Percentiles rank a stretch among this genome's conserved stretches.
phyloP scores from a whole-genome alignment of 2,888 invertebrate genomes.

The Drosophila parthenogenetica region DNA sequence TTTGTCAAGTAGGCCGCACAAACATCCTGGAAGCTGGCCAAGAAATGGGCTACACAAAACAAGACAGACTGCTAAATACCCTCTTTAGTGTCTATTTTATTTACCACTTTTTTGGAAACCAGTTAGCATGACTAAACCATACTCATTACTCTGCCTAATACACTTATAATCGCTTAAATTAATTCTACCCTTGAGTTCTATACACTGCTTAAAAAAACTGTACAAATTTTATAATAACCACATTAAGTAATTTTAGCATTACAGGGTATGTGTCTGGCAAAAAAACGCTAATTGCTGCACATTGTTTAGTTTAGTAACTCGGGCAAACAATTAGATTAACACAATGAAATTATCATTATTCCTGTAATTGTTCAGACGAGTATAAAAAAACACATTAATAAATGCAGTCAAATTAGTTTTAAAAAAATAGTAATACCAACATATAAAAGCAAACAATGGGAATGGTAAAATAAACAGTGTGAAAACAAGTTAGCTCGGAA shows the following conservation, averaged over 20 bases:
- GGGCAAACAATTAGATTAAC: slow-evolving; percentile 19
- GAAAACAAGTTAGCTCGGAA: background rate
- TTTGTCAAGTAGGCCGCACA: slow-evolving; percentile 43
- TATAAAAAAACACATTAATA: slow-evolving; percentile 4
- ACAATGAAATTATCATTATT: slow-evolving; percentile 18
- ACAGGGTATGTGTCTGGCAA: slow-evolving; percentile 7
- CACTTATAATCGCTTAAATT: background rate
- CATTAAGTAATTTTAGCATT: background rate
- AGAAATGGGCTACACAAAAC: slow-evolving; percentile 6
- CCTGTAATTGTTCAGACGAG: slow-evolving; percentile 7
- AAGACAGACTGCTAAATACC: background rate
- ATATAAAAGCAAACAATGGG: slow-evolving; percentile 52
- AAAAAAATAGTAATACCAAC: background rate
- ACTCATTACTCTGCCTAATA: background rate
- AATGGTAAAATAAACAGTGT: slow-evolving; percentile 24
- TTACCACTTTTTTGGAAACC: background rate
- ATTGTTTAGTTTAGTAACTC: slow-evolving; percentile 19
- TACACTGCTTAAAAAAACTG: background rate
- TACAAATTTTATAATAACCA: background rate
- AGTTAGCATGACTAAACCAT: background rate
- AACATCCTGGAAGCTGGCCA: slow-evolving; percentile 39
- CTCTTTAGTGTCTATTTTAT: background rate
- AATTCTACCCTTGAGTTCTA: too few species aligned
- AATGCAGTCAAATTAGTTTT: background rate
- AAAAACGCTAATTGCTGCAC: slow-evolving; percentile 11